Evolutionary conservation across 2,888 invertebrate genomes (phyloP), one percentile per base, ranked within the genome.

Genomic region (Drosophila rubida): DNA sequence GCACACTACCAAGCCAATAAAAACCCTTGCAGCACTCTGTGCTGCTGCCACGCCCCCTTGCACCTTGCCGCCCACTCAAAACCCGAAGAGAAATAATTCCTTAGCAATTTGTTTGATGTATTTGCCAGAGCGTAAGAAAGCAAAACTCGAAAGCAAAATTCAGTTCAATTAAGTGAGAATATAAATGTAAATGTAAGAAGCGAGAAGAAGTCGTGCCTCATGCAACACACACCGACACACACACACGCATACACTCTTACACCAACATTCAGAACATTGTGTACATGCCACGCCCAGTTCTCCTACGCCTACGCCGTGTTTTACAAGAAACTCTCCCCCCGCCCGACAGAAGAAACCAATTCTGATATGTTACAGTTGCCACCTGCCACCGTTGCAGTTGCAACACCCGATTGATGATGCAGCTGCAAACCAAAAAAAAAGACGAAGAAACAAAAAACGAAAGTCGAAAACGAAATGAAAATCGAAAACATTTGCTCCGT

Each of bases 401-500:
- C 37, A 37, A 50, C 37, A 50, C 13, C 13, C 16, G 51, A 50
- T 51, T 75, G 19, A 19, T 19, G 60, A 44, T 54, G 57, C 65
- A 72, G 59, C 67, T 68, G 78, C 49, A 37, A 35, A 16, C 13
- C 27, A 25, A 41, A 51, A 59, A n/a, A 27, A 6, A 37, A 27
- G 9, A 27, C 9, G 8, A 2, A 35, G 3, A 42, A 44, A 39
- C 30, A 19, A 41, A 11, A 39, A 41, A 35, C 30, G 55, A n/a
- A 27, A 39, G 19, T 19, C 4, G 1, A 46, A 35, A 22, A 58
- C 5, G 41, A 35, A 35, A 30, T 11, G 11, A 11, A 30, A 30
- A 30, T 30, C 30, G 32, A 48, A 63, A 55, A 55, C 35, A 63
- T 81, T 80, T 80, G 87, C 84, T 86, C 78, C 87, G 84, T 82